Evolutionary conservation across 2,113 vertebrate species (phyloP).

Genomic region (Nestor notabilis): DNA sequence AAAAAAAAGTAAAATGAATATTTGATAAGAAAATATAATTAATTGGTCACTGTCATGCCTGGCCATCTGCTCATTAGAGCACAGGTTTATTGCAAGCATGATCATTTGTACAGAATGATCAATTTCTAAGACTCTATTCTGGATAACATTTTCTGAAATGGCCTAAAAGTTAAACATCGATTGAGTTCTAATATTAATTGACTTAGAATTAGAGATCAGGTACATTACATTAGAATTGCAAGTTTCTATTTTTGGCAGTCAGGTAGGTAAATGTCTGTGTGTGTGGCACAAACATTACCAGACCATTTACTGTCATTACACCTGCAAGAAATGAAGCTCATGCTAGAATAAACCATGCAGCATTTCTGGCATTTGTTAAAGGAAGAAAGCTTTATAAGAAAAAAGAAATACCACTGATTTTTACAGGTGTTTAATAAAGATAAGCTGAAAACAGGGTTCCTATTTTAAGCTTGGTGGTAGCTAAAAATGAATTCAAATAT

Average conservation of each 20-base stretch:
- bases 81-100: not conserved
- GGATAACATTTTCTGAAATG: slow-evolving; percentile 4
- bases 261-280: slow-evolving; percentile 49
- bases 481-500: slow-evolving; percentile 79
- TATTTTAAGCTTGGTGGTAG: slow-evolving; percentile 78
- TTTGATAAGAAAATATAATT: not conserved
- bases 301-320: slow-evolving; percentile 63
- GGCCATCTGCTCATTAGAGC: not conserved
- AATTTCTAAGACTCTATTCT: slow-evolving; percentile 57
- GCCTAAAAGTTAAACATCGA: not conserved
- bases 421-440: slow-evolving; percentile 86
- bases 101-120: not conserved
- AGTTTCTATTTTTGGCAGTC: slow-evolving; percentile 39
- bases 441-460: slow-evolving; percentile 80
- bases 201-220: slow-evolving; percentile 28
- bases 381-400: slow-evolving; percentile 73
- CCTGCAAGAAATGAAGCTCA: slow-evolving; percentile 29
- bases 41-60: not conserved
- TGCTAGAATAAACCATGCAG: slow-evolving; percentile 64
- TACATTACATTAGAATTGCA: slow-evolving; percentile 25
- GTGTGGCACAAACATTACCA: not conserved
- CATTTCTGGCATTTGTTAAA: slow-evolving; percentile 76
- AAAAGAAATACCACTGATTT: slow-evolving; percentile 78
- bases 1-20: not conserved
- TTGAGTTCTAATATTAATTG: not conserved